Percentiles rank a stretch among this genome's conserved stretches.
These are phyloP conservation scores for Mola mola DNA, from an alignment of 2,113 vertebrate genomes.

Conservation along the genomic window DNA sequence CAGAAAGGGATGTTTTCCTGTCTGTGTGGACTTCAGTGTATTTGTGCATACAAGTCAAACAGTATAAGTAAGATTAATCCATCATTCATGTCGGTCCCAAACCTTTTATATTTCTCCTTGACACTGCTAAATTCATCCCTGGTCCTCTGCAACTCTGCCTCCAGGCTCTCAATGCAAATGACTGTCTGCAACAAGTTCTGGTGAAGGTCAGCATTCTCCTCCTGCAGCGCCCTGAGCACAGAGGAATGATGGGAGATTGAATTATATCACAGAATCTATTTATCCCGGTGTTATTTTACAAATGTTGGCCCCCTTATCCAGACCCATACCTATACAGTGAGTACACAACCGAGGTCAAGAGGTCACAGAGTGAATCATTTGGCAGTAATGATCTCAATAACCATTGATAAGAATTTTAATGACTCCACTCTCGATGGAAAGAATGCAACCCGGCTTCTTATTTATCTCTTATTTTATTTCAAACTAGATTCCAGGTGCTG, in stretches of 20 bases:
- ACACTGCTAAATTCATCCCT: slow-evolving; percentile 74
- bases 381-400: neutral
- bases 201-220: slow-evolving; percentile 79
- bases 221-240: slow-evolving; percentile 73
- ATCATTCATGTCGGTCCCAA: neutral
- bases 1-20: neutral
- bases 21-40: neutral
- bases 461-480: too few relatives aligned
- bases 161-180: slow-evolving; percentile 80
- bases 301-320: neutral
- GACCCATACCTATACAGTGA: neutral
- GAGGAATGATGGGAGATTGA: slow-evolving; percentile 9
- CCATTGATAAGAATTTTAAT: too few relatives aligned
- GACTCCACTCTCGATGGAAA: too few relatives aligned
- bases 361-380: neutral
- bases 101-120: slow-evolving; percentile 82
- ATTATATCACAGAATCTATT: neutral
- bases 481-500: too few relatives aligned
- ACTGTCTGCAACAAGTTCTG: slow-evolving; percentile 79
- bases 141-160: slow-evolving; percentile 75
- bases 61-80: neutral
- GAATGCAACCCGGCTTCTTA: too few relatives aligned
- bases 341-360: neutral
- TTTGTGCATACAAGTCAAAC: neutral
- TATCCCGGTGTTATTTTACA: neutral